Conservation (phyloP, 2,888 invertebrate species). For the Phyllotreta striolata region DNA sequence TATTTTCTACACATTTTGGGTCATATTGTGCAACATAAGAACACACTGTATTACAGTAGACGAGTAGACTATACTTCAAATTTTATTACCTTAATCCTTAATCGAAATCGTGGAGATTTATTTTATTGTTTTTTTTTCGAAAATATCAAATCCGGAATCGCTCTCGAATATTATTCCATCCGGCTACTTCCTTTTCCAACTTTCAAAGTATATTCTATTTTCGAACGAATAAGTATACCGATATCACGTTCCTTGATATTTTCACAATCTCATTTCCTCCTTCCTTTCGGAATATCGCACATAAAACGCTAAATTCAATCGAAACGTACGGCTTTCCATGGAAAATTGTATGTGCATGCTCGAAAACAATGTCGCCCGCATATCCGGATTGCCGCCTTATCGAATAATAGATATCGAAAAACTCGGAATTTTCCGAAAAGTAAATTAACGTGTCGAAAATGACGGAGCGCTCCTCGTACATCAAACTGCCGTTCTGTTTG, state of each 20-base stretch:
- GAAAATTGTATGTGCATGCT: conserved; percentile 6
- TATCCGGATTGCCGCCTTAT: background rate
- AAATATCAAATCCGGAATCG: conserved; percentile 11
- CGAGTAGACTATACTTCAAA: too few species aligned
- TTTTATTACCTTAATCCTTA: too few species aligned
- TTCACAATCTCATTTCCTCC: conserved; percentile 19
- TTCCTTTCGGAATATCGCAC: conserved; percentile 4
- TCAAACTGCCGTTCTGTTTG: too few species aligned
- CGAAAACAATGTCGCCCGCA: background rate
- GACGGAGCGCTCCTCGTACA: too few species aligned
- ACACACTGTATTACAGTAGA: too few species aligned
- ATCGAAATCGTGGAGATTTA: background rate
- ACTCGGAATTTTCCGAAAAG: too few species aligned
- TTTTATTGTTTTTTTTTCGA: conserved; percentile 7
- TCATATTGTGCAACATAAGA: too few species aligned
- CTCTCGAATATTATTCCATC: conserved; percentile 9
- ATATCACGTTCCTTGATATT: conserved; percentile 20
- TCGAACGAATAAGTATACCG: conserved; percentile 13
- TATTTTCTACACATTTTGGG: too few species aligned
- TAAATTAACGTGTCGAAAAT: too few species aligned
- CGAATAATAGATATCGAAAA: too few species aligned
- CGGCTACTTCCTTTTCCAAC: background rate
- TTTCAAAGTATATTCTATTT: conserved; percentile 2
- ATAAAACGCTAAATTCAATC: conserved; percentile 18
- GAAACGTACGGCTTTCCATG: conserved; percentile 2